Conservation (phyloP, 2,888 invertebrate genomes). For the Atherix ibis region DNA sequence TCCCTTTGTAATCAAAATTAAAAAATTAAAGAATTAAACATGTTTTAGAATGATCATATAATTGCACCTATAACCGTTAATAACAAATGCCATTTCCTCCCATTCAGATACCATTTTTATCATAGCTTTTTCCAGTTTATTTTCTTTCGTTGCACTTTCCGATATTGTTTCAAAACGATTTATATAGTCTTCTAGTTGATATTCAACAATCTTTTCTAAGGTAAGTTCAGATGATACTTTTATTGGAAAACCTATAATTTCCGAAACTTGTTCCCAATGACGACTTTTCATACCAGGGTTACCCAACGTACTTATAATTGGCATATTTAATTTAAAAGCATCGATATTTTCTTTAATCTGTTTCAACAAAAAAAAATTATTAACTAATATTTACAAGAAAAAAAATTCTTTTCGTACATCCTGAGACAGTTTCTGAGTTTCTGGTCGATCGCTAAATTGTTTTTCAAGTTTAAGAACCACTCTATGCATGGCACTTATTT, state of each 20-base stretch:
- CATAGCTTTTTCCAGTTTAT: conserved; percentile 76
- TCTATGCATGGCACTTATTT: conserved; percentile 34
- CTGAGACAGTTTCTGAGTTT: conserved; percentile 52
- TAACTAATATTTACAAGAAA: neutral
- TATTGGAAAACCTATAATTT: conserved; percentile 87
- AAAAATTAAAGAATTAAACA: no score
- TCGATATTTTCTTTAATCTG: conserved; percentile 48
- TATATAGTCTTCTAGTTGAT: conserved; percentile 75
- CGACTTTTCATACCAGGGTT: conserved; percentile 86
- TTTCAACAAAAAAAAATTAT: conserved; percentile 6
- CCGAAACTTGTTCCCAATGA: conserved; percentile 91
- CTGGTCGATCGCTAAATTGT: conserved; percentile 59
- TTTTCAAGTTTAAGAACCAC: conserved; percentile 80
- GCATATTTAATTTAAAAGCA: conserved; percentile 72
- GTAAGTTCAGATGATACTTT: conserved; percentile 68
- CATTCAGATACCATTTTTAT: conserved; percentile 85
- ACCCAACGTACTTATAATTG: conserved; percentile 82
- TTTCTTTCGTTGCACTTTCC: conserved; percentile 91
- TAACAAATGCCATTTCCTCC: conserved; percentile 61
- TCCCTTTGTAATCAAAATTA: conserved; percentile 37
- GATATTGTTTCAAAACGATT: conserved; percentile 81
- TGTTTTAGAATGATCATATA: no score
- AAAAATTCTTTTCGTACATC: conserved; percentile 27
- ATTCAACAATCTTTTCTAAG: conserved; percentile 74
- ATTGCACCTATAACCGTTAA: conserved; percentile 45